Evolutionary conservation across 2,113 vertebrate genomes (phyloP).

Genomic region (Mormyrus lacerda): DNA sequence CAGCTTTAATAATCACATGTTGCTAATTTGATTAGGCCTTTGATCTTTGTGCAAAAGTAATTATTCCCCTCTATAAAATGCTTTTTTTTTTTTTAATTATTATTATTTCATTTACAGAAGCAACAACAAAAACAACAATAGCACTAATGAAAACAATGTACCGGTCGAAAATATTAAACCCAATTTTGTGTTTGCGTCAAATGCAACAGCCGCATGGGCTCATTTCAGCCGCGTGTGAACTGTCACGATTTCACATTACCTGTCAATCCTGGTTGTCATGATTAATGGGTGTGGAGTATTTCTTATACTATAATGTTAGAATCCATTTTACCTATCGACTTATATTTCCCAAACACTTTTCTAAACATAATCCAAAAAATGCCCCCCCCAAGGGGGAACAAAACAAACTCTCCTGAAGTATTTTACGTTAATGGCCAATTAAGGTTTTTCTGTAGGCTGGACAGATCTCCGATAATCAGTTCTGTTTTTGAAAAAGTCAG

Average conservation of each 20-base stretch:
- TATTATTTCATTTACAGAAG: conserved; percentile 41
- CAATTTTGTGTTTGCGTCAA: background rate
- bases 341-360: background rate
- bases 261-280: background rate
- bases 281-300: background rate
- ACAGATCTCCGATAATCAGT: background rate
- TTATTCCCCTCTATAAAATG: conserved; percentile 48
- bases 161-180: background rate
- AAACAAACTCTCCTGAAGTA: background rate
- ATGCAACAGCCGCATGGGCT: background rate
- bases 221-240: background rate
- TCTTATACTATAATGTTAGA: background rate
- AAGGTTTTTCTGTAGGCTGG: background rate
- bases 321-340: background rate
- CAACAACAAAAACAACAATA: conserved; percentile 21
- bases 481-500: background rate
- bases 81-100: conserved; percentile 29
- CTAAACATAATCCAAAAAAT: background rate
- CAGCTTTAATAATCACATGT: conserved; percentile 60
- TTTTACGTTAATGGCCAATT: background rate
- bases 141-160: background rate
- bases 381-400: background rate
- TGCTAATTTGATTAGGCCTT: conserved; percentile 61
- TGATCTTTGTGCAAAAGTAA: conserved; percentile 56
- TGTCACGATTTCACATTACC: background rate